A percentile compares a stretch with the other conserved stretches of the same genome.
phyloP scores from a whole-genome alignment of 2,113 vertebrate species.

The Arenaria interpres region DNA sequence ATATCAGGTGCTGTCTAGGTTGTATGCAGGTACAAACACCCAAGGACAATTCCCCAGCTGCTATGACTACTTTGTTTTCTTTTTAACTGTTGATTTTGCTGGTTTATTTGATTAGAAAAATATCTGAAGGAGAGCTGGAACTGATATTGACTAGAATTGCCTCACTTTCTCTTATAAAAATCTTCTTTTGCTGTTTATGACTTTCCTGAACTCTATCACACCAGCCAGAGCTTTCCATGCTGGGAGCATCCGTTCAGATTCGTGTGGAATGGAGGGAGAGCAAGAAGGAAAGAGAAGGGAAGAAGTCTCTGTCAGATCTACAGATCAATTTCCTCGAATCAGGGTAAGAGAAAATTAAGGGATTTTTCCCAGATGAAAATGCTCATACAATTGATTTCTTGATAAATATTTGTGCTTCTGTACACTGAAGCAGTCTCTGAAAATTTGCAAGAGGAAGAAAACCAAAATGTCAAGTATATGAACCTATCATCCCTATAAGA shows the following conservation, averaged over 20 bases:
- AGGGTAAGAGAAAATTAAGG: background rate
- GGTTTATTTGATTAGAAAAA: background rate
- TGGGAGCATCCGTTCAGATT: background rate
- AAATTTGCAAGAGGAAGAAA: background rate
- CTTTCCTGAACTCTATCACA: background rate
- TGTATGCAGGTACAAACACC: background rate
- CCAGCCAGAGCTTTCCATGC: background rate
- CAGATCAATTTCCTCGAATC: background rate
- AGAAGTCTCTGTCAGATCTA: background rate
- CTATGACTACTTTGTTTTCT: background rate
- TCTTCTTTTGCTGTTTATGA: background rate
- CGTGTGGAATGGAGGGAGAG: background rate
- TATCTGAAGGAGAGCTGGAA: background rate
- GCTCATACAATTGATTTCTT: background rate
- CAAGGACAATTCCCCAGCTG: background rate
- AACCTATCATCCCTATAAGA: background rate
- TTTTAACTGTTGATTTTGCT: background rate
- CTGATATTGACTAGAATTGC: background rate
- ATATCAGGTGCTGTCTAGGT: background rate
- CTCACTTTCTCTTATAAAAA: background rate
- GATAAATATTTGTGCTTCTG: background rate
- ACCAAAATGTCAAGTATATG: background rate
- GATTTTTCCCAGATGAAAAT: background rate
- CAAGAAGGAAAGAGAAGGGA: background rate
- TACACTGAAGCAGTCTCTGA: background rate